Base-by-base conservation (phyloP, 1,140 invertebrate species). In the Panulirus ornatus region DNA sequence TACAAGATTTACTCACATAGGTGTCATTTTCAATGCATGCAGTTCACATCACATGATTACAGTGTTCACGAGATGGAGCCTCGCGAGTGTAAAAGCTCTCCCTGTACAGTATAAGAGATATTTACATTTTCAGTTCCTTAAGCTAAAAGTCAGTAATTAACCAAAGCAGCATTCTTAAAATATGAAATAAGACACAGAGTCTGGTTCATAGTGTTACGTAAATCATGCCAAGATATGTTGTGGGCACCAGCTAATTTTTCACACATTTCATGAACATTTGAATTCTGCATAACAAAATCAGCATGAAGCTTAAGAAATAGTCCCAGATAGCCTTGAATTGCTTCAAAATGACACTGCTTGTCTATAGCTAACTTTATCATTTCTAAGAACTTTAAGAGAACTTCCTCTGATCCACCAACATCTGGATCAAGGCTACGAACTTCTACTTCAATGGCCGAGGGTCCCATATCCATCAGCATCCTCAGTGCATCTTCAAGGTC, bases 261-360 rank as follows among this genome's bases (percentile, higher is more conserved):
- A 73, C 90, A 91, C n/a, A 75, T 84, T 82, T 92, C 75, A 36
- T 90, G 51, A 11, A 90, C 82, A 36, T 95, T 94, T 27, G 94
- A 92, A 22, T 95, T 95, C 76, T 95, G 93, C 0, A 95, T 94
- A 54, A 98, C 94, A 19, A 94, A 93, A 71, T 95, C 95, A 1
- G 96, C 96, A 93, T 99, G 97, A 42, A 96, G 95, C 94, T 99
- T 98, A 16, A 99, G 93, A 94, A 99, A 99, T 27, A 99, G 94
- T 78, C 96, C 96, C n/a, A 99, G 94, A 94, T 98, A 99, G 0
- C 98, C 96, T 93, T 99, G 97, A 0, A 96, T 96, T n/a, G 99
- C 94, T 95, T 99, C 98, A 94, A 98, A 99, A 94, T 99, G 95
- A 91, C 94, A 95, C 92, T 97, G 97, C 2, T 95, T 96, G 88